phyloP scores from a whole-genome alignment of 2,797 vertebrate species.

The Lutjanus argentimaculatus region DNA sequence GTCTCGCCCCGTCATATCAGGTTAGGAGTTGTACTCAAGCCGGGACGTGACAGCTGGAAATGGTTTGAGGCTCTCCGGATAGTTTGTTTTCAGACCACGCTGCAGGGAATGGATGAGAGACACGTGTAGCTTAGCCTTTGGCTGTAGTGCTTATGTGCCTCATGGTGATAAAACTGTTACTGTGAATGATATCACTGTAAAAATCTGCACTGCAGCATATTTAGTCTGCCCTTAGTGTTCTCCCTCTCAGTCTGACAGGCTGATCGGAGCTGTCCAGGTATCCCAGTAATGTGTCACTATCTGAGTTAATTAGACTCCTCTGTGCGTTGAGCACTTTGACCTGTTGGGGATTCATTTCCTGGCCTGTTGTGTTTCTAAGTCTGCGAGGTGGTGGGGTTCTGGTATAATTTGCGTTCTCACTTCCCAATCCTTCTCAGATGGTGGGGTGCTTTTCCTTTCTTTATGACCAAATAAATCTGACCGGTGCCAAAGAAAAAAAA shows the following conservation, averaged over 20 bases:
- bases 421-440: conserved; percentile 79
- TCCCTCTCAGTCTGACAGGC: conserved; percentile 16
- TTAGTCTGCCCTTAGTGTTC: conserved; percentile 24
- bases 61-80: conserved; percentile 81
- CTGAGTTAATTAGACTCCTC: conserved; percentile 67
- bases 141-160: conserved; percentile 57
- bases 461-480: conserved; percentile 89
- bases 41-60: conserved; percentile 86
- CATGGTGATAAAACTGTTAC: conserved; percentile 57
- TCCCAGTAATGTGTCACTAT: conserved; percentile 68
- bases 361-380: conserved; percentile 74
- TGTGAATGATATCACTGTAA: conserved; percentile 56
- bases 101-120: conserved; percentile 75
- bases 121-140: conserved; percentile 72
- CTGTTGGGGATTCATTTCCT: conserved; percentile 80
- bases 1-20: conserved; percentile 81
- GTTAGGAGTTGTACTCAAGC: conserved; percentile 73
- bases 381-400: conserved; percentile 67
- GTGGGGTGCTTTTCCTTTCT: conserved; percentile 80
- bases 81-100: conserved; percentile 83
- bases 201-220: conserved; percentile 48
- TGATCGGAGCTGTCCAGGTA: conserved; percentile 60
- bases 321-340: conserved; percentile 77
- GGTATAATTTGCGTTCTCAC: conserved; percentile 77
- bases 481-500: conserved; percentile 82